Evolutionary conservation across 2,888 invertebrate genomes (phyloP).

Genomic region (Zaprionus lineosus): DNA sequence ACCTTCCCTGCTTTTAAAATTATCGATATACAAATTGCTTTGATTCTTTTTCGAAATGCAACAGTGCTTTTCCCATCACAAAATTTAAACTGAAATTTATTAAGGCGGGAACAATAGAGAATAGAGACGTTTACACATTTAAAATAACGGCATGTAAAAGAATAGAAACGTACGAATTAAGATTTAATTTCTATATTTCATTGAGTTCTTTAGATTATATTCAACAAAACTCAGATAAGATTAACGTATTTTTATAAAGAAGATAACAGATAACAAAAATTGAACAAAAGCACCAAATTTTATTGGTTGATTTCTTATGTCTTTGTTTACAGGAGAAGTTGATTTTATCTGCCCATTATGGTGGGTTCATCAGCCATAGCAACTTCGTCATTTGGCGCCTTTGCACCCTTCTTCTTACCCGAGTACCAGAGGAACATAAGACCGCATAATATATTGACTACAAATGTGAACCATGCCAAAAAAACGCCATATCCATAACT

Average conservation of each 20-base stretch:
- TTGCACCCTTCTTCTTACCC: constrained; percentile 92
- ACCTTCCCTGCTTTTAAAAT: no score
- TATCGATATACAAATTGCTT: no score
- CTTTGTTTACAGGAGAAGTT: constrained; percentile 42
- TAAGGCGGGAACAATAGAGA: no score
- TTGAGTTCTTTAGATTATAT: constrained; percentile 31
- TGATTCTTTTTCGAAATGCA: no score
- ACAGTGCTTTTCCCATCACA: no score
- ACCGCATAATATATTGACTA: constrained; percentile 87
- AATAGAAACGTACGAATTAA: constrained; percentile 35
- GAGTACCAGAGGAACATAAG: constrained; percentile 91
- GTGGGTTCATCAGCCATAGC: constrained; percentile 94
- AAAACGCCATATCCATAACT: constrained; percentile 89
- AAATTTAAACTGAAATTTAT: no score
- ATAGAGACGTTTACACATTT: no score
- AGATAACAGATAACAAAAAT: constrained; percentile 70
- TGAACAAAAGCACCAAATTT: constrained; percentile 42
- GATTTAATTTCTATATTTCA: constrained; percentile 52
- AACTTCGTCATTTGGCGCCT: constrained; percentile 91
- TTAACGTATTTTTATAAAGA: constrained; percentile 42
- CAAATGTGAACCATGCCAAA: constrained; percentile 91
- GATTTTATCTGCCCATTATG: constrained; percentile 86
- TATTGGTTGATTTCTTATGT: constrained; percentile 53
- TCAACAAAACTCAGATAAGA: constrained; percentile 37
- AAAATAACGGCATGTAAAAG: no score